phyloP scores from a whole-genome alignment of 2,113 vertebrate species.

The Phylloscopus trochiloides region DNA sequence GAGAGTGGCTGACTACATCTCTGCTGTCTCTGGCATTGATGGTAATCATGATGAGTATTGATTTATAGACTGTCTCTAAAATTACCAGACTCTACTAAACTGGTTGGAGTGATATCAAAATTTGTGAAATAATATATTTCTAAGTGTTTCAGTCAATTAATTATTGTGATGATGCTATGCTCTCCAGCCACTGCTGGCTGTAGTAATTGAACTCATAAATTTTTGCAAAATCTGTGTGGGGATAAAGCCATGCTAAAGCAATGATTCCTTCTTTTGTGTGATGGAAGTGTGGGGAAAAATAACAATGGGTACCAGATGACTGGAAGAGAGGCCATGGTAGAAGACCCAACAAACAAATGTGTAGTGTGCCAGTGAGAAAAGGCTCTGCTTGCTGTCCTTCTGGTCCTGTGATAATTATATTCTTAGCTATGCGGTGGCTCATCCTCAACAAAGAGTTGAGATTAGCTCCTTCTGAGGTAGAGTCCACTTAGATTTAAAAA shows the following conservation, averaged over 20 bases:
- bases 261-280: not conserved
- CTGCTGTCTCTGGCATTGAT: fast-evolving
- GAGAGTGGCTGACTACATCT: not conserved
- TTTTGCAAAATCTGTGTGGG: not conserved
- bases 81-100: not conserved
- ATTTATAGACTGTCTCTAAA: not conserved
- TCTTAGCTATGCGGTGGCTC: not conserved
- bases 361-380: not conserved
- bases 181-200: not conserved
- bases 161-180: not conserved
- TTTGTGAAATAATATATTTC: not conserved
- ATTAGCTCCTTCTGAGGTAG: not conserved
- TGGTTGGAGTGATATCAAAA: not conserved
- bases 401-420: not conserved
- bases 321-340: not conserved
- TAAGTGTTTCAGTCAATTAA: not conserved
- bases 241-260: not conserved
- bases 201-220: not conserved
- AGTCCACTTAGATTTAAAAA: not conserved
- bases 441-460: not conserved
- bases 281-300: not conserved
- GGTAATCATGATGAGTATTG: not conserved
- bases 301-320: not conserved
- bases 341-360: not conserved
- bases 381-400: not conserved